Evolutionary conservation across 2,888 invertebrate genomes (phyloP), one percentile per base, ranked within the genome.

Genomic region (Acronicta psi): DNA sequence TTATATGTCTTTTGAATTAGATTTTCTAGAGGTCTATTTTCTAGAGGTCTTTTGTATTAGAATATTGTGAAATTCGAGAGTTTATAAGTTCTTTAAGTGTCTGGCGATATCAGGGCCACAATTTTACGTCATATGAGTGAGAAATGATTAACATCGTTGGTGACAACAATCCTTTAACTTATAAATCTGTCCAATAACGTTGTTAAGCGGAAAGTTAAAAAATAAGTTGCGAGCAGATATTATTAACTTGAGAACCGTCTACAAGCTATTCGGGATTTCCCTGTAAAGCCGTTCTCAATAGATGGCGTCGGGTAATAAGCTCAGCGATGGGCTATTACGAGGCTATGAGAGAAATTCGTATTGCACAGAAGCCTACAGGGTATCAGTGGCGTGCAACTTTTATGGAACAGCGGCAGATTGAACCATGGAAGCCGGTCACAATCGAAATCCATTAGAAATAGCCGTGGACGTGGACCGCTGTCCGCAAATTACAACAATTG

Each of bases 281-380:
- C 84, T 89, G 87, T 82, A 93, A 93, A 94, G 93, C 93, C 93
- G 87, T 85, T 87, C 90, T 93, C 94, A 93, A 94, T 93, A 90
- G 93, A 90, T 91, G 89, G 91, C 88, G 90, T 83, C 87, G 83
- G 83, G 89, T 93, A 93, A 93, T 93, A 93, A 93, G 93, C 93
- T 91, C 89, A 83, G 82, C 87, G 90, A 91, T 89, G 89, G 92
- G 87, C 93, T 93, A 93, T 93, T 93, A 93, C 86, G 82, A 77
- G 77, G 79, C 81, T 87, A 79, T 82, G 84, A 77, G 88, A 88
- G 88, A 92, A 89, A 91, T 90, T 91, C 91, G 87, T 88, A 89
- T 87, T 86, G 84, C 68, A 77, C 74, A 77, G 82, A 71, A 83
- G 83, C 84, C 85, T 87, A 84, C 78, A 68, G 75, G 77, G 84